Percentiles rank a stretch among this genome's conserved stretches.
Conservation (phyloP, 2,113 vertebrate species). For the Corythornis cristatus region DNA sequence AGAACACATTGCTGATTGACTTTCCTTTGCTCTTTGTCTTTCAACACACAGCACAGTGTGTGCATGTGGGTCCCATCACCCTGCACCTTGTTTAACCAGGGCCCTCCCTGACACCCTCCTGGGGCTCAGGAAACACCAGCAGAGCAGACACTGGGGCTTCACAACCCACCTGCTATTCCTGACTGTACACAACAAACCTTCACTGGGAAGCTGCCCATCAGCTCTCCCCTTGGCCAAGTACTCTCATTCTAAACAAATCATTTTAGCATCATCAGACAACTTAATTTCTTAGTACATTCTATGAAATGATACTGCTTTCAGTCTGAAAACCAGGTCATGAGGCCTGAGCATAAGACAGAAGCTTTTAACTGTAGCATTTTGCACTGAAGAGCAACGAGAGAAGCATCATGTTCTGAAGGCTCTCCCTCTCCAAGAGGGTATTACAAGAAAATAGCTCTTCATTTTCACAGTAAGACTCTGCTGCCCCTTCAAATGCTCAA, state of each 20-base stretch:
- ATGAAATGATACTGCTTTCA: not conserved
- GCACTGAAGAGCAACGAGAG: not conserved
- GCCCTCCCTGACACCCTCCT: accelerated
- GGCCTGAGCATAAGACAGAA: not conserved
- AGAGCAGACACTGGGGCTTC: not conserved
- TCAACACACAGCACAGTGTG: not conserved
- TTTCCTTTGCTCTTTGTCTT: not conserved
- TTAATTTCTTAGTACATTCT: not conserved
- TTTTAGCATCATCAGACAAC: not conserved
- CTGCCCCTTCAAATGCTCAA: slow-evolving; percentile 1
- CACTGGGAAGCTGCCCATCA: not conserved
- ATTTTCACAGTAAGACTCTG: not conserved
- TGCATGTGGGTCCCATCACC: not conserved
- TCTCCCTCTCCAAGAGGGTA: not conserved
- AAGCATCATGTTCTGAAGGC: not conserved
- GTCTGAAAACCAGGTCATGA: not conserved
- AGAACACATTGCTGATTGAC: not conserved
- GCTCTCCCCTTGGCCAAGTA: not conserved
- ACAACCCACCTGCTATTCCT: not conserved
- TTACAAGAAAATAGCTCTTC: not conserved
- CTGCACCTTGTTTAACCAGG: not conserved
- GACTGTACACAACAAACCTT: not conserved
- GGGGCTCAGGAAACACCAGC: not conserved
- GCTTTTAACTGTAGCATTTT: not conserved
- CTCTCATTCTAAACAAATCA: not conserved